Conservation (phyloP, 2,797 vertebrate genomes). For the Heterohyrax brucei region DNA sequence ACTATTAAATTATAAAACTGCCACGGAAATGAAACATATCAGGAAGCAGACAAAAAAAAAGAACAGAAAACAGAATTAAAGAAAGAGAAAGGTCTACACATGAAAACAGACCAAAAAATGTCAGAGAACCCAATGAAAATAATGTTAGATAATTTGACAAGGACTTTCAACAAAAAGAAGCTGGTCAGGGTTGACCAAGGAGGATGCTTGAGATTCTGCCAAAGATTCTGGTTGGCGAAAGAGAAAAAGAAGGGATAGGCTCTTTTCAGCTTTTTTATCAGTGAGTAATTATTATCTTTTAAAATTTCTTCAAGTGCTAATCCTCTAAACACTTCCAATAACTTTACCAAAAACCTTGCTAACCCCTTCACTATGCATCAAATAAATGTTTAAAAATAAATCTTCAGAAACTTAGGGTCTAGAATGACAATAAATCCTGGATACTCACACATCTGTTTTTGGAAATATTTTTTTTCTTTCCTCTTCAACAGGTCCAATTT, state of each 20-base stretch:
- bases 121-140: neutral
- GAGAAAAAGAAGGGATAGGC: neutral
- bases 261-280: neutral
- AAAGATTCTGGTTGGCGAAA: neutral
- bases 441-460: neutral
- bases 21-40: neutral
- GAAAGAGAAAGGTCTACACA: neutral
- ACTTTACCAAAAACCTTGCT: neutral
- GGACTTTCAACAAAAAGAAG: neutral
- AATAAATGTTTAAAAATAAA: constrained; percentile 49
- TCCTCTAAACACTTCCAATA: neutral
- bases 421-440: neutral
- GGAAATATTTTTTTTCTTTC: neutral
- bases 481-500: neutral
- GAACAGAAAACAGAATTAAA: neutral
- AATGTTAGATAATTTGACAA: neutral
- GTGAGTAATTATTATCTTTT: neutral
- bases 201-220: neutral
- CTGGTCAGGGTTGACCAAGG: neutral
- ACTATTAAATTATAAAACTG: neutral
- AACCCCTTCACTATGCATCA: neutral
- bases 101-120: neutral
- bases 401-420: neutral
- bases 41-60: neutral
- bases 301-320: neutral